phyloP scores from a whole-genome alignment of 2,888 invertebrate species.

The Spialia ferax region DNA sequence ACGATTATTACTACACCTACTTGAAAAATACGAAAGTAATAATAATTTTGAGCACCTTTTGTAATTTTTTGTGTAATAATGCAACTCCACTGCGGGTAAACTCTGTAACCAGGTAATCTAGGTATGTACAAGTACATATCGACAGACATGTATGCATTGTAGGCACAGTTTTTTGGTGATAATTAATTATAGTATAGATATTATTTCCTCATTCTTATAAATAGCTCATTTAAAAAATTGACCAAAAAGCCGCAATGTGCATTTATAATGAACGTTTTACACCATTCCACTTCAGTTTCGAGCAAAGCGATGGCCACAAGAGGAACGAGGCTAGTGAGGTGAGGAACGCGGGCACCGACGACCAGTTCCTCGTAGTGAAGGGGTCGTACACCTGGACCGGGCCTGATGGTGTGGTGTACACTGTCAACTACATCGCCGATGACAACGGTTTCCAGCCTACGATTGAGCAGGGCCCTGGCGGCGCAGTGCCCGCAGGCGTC shows the following conservation, averaged over 20 bases:
- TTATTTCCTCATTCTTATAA: too few relatives aligned
- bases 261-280: not conserved
- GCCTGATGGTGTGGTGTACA: constrained; percentile 80
- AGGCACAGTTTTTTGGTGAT: too few relatives aligned
- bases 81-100: too few relatives aligned
- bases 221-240: not conserved
- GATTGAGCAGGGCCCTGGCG: constrained; percentile 65
- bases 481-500: constrained; percentile 62
- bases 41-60: too few relatives aligned
- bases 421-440: constrained; percentile 83
- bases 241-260: not conserved
- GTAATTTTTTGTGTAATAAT: too few relatives aligned
- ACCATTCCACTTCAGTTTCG: constrained; percentile 17
- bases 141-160: too few relatives aligned
- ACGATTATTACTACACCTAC: too few relatives aligned
- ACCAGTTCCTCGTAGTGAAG: constrained; percentile 78
- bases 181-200: too few relatives aligned
- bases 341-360: constrained; percentile 80
- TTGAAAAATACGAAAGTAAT: too few relatives aligned
- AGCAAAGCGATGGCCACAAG: constrained; percentile 52
- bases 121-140: too few relatives aligned
- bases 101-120: too few relatives aligned
- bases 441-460: constrained; percentile 86
- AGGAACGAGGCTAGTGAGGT: constrained; percentile 81
- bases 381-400: constrained; percentile 83